Evolutionary conservation across 1,140 invertebrate genomes (phyloP), one percentile per base, ranked within the genome.

Genomic region (Aporrectodea caliginosa): DNA sequence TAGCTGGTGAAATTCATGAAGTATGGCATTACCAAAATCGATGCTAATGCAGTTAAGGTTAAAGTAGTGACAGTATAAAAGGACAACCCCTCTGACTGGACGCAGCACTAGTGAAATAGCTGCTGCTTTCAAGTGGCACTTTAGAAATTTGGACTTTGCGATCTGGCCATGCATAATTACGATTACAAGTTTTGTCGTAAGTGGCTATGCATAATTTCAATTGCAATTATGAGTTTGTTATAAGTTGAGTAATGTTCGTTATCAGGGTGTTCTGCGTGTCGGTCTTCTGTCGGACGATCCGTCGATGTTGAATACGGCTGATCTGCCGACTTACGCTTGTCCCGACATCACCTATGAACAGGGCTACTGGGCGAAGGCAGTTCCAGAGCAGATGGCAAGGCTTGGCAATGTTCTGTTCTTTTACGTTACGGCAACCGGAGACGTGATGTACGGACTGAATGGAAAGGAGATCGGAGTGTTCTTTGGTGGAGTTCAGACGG

Each of bases 281-380:
- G 97, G 97, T 1, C 97, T 98, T 88, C 98, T 96, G 16, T 93
- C 91, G 85, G 93, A 95, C 86, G 95, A 98, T 88, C 97, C 97
- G 0, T 91, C 91, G 1, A 92, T 92, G 30, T 87, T 97, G 1
- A 82, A 84, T 32, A 91, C 93, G 30, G 84, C 89, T 43, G 91
- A 92, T 1, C 89, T 99, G 73, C 97, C 97, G 1, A 95, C 96
- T 88, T 98, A 98, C 88, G 95, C 95, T 16, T 98, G 90, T 81
- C 90, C 90, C 82, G 97, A 98, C 90, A 90, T 99, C 68, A 98
- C 97, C 27, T 96, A 95, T 88, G 95, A 96, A 85, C 93, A 94
- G 0, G 96, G 97, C 0, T 96, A 95, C 89, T 99, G 96, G 96
- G 97, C 96, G 0, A 98, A 98, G 88, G 97, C 97, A 1, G 89